These are phyloP conservation scores for Drosophila buzzatii DNA, from an alignment of 2,888 invertebrate species.

Conservation along the genomic window DNA sequence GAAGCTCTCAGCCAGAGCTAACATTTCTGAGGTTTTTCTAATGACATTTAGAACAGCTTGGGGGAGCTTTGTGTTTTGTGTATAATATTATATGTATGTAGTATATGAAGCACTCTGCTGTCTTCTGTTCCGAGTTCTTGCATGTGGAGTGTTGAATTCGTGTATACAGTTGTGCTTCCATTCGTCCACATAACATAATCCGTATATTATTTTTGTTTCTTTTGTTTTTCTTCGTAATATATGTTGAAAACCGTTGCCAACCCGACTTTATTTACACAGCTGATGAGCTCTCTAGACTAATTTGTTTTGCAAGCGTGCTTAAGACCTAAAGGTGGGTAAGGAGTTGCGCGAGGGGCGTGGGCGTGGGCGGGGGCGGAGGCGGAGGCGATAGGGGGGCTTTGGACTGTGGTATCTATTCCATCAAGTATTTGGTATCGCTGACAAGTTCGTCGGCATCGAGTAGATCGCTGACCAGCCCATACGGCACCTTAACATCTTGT, in stretches of 20 bases:
- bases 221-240: constrained; percentile 3
- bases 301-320: constrained; percentile 31
- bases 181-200: constrained; percentile 1
- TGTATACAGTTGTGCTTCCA: constrained; percentile 38
- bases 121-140: background rate
- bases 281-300: constrained; percentile 40
- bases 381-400: background rate
- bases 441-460: constrained; percentile 58
- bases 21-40: background rate
- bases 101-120: background rate
- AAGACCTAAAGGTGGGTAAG: constrained; percentile 6
- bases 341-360: background rate
- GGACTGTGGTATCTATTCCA: constrained; percentile 33
- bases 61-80: background rate
- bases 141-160: constrained; percentile 1
- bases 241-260: constrained; percentile 48
- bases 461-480: constrained; percentile 51
- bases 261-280: constrained; percentile 60
- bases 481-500: constrained; percentile 49
- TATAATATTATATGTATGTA: background rate
- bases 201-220: background rate
- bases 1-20: background rate
- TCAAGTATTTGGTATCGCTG: constrained; percentile 62
- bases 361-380: background rate
- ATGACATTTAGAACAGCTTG: background rate